phyloP scores from a whole-genome alignment of 2,888 invertebrate genomes.

The Ernsta delagoae region DNA sequence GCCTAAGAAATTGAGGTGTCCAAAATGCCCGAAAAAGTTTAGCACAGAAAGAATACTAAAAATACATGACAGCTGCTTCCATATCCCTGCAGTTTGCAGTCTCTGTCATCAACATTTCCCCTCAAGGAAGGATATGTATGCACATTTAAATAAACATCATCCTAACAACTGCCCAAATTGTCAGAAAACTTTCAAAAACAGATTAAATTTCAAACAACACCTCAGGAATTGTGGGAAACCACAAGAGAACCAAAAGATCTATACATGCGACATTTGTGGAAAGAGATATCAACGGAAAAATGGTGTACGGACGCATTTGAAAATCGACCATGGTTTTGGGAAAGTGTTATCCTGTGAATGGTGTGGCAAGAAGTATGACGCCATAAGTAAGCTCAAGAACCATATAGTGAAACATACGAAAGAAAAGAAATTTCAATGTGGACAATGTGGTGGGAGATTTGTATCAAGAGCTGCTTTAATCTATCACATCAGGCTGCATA shows the following conservation, averaged over 20 bases:
- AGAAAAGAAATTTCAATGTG: slow-evolving; percentile 67
- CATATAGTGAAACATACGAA: slow-evolving; percentile 73
- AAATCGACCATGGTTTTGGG: slow-evolving; percentile 67
- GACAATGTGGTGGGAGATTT: slow-evolving; percentile 66
- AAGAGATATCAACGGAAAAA: slow-evolving; percentile 65
- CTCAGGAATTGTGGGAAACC: slow-evolving; percentile 59
- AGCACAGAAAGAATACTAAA: slow-evolving; percentile 61
- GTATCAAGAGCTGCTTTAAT: slow-evolving; percentile 67
- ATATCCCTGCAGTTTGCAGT: slow-evolving; percentile 61
- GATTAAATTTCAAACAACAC: slow-evolving; percentile 59
- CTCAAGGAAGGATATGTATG: slow-evolving; percentile 58
- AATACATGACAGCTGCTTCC: slow-evolving; percentile 59
- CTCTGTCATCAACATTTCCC: slow-evolving; percentile 63
- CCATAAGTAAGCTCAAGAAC: slow-evolving; percentile 61
- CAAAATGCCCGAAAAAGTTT: slow-evolving; percentile 64
- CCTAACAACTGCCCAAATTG: slow-evolving; percentile 60
- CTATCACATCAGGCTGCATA: slow-evolving; percentile 70
- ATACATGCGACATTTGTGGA: slow-evolving; percentile 68
- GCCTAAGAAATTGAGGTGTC: slow-evolving; percentile 62
- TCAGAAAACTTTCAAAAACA: slow-evolving; percentile 58
- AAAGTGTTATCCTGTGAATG: slow-evolving; percentile 62
- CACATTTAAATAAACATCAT: slow-evolving; percentile 65
- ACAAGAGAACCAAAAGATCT: slow-evolving; percentile 46
- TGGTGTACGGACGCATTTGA: slow-evolving; percentile 63
- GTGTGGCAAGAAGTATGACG: slow-evolving; percentile 71